Base-by-base conservation (phyloP, 2,888 invertebrate genomes). In the Apodemia arnacis region DNA sequence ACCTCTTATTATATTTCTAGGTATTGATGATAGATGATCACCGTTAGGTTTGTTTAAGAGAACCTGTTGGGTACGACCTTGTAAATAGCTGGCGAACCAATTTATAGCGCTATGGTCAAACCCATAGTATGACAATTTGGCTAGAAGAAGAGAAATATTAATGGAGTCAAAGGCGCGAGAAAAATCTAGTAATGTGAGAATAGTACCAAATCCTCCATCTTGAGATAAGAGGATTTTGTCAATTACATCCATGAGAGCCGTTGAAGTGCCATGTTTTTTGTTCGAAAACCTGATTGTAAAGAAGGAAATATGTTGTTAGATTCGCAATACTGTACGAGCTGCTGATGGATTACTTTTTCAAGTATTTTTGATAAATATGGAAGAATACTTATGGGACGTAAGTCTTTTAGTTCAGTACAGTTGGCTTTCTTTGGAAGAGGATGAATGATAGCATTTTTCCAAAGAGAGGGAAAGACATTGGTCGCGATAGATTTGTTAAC, bases 401-500 rank as follows among this genome's bases (percentile, higher is more conserved):
- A n/a, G 11, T 70, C 24, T 70, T 70, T 70, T 24, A 27, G 7
- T 49, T 49, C 49, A 4, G 18, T 49, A 49, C 18, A 49, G 7
- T 49, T 49, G 1, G 7, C 2, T 21, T 59, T 59, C 5, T 59
- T 59, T 2, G 59, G 59, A 4, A 59, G 21, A 10, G 59, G 59
- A 59, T 21, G 59, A 21, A 21, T n/a, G 2, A 21, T 21, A 59
- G 75, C 75, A n/a, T 38, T 74, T 44, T 75, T 75, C 75, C 75
- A 49, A n/a, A 49, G 5, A 11, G 41, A 41, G n/a, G 75, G 49
- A 75, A 75, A 75, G 8, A n/a, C 24, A 44, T 41, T 44, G 15
- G 75, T 75, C 1, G 7, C 11, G 8, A 75, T 41, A 13, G 75
- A 75, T 41, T 75, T 75, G n/a, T 75, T 75, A 44, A 75, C 27